Evolutionary conservation across 2,113 vertebrate genomes (phyloP).

Genomic region (Tonatia bakeri): DNA sequence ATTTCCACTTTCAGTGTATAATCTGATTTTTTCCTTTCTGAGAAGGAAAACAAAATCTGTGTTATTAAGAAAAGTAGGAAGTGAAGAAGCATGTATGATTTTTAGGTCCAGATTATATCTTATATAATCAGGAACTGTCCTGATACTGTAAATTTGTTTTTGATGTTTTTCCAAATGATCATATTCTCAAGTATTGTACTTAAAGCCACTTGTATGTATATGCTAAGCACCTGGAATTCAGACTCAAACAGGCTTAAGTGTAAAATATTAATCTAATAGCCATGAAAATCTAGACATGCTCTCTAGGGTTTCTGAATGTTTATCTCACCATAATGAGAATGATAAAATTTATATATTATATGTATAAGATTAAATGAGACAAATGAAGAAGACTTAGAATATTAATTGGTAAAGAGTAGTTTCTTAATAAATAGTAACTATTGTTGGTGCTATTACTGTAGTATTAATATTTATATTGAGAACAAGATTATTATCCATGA

Average conservation of each 20-base stretch:
- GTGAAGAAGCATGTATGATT: not conserved
- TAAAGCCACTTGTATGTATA: not conserved
- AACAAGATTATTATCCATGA: not conserved
- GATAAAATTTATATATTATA: not conserved
- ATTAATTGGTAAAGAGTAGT: not conserved
- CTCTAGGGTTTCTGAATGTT: not conserved
- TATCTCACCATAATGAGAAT: not conserved
- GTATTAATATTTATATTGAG: not conserved
- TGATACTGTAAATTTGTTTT: not conserved
- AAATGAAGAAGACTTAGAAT: not conserved
- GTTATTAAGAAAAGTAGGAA: not conserved
- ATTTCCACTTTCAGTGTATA: not conserved
- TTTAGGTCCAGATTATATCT: not conserved
- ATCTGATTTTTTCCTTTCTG: not conserved
- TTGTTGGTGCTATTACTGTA: not conserved
- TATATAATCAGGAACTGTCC: not conserved
- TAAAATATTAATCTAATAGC: not conserved
- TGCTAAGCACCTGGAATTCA: not conserved
- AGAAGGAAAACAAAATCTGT: not conserved
- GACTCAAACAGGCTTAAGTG: not conserved
- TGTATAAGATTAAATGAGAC: not conserved
- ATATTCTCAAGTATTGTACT: not conserved
- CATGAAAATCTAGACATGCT: not conserved
- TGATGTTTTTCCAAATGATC: not conserved
- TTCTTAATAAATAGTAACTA: not conserved